Evolutionary conservation across 2,888 invertebrate genomes (phyloP).

Genomic region (Brachypterus glaber): DNA sequence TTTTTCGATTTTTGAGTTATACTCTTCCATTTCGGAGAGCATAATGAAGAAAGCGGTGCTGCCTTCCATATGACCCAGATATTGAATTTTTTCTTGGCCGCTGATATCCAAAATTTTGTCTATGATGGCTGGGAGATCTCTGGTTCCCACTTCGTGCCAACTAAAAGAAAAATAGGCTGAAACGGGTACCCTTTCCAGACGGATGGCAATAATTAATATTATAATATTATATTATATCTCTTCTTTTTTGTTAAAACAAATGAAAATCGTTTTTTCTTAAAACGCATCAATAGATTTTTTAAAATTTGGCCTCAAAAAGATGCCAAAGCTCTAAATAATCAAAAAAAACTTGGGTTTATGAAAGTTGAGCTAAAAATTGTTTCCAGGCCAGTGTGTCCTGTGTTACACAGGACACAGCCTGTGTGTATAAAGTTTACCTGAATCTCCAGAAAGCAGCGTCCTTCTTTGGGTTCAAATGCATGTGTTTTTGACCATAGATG

Average conservation of each 20-base stretch:
- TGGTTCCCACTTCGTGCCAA: constrained; percentile 67
- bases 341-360: not conserved
- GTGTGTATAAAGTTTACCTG: constrained; percentile 1
- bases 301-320: too few relatives aligned
- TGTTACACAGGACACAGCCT: too few relatives aligned
- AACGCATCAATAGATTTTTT: too few relatives aligned
- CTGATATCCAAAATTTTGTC: constrained; percentile 53
- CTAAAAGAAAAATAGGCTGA: constrained; percentile 41
- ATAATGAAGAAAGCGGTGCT: constrained; percentile 54
- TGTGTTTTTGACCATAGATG: constrained; percentile 45
- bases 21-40: constrained; percentile 47
- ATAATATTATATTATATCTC: too few relatives aligned
- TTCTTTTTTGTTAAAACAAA: too few relatives aligned
- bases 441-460: constrained; percentile 38
- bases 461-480: constrained; percentile 29
- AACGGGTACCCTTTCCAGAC: too few relatives aligned
- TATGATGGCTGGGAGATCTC: constrained; percentile 68
- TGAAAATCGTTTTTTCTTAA: too few relatives aligned
- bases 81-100: constrained; percentile 49
- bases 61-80: constrained; percentile 57
- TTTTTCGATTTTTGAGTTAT: constrained; percentile 48
- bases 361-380: too few relatives aligned
- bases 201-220: too few relatives aligned
- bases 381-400: too few relatives aligned
- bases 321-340: too few relatives aligned